These are phyloP conservation scores for Eulemur rubriventer DNA, from an alignment of 2,797 vertebrate species.

Conservation along the genomic window DNA sequence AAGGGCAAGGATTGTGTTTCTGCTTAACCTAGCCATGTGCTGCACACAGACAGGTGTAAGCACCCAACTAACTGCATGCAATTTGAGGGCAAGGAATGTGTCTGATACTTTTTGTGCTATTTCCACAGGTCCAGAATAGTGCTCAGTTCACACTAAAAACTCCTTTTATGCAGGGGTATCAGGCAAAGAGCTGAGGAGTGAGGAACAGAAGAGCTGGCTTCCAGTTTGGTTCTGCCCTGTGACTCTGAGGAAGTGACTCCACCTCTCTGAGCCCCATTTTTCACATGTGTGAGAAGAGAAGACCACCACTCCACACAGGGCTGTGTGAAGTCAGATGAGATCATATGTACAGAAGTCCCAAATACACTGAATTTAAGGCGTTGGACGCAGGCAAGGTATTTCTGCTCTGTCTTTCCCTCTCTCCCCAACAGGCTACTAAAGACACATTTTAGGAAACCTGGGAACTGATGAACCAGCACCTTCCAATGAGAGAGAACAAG, in stretches of 20 bases:
- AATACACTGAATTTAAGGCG: neutral
- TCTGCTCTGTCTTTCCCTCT: neutral
- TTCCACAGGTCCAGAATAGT: neutral
- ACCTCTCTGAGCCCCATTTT: neutral
- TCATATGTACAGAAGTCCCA: neutral
- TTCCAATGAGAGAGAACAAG: neutral
- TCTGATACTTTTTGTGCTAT: neutral
- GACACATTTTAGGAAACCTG: neutral
- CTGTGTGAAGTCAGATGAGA: neutral
- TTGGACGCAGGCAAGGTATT: neutral
- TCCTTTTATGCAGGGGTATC: neutral
- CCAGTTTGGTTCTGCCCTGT: neutral
- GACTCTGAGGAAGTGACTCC: neutral
- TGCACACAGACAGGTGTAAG: neutral
- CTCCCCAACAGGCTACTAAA: neutral
- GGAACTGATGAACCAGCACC: neutral
- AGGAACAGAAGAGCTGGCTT: neutral
- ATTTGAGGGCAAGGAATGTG: neutral
- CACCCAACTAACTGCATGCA: neutral
- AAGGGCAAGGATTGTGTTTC: neutral
- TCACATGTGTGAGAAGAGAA: neutral
- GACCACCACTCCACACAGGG: neutral
- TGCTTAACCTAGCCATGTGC: neutral
- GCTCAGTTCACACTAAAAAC: neutral
- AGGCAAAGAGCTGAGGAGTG: neutral